phyloP scores from a whole-genome alignment of 2,113 vertebrate species.

The Falcunculus frontatus region DNA sequence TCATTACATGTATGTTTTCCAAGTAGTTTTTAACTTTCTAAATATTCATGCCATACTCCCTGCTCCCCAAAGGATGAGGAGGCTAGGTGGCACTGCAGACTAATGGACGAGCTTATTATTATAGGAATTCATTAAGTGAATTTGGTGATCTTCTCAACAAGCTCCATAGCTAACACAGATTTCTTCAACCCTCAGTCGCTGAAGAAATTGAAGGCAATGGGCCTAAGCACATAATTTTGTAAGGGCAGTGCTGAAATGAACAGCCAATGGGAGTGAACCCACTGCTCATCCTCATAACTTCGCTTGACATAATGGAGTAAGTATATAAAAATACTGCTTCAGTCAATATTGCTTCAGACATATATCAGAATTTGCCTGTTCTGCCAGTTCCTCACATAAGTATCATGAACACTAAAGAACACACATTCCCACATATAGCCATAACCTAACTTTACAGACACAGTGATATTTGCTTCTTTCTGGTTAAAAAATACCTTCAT shows the following conservation, averaged over 20 bases:
- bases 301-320: background rate
- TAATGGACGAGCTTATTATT: background rate
- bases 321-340: background rate
- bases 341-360: background rate
- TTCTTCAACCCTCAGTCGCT: background rate
- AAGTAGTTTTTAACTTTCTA: background rate
- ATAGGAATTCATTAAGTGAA: background rate
- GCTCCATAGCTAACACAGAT: background rate
- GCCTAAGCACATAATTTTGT: background rate
- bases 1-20: background rate
- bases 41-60: background rate
- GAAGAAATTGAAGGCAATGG: background rate
- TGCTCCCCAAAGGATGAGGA: background rate
- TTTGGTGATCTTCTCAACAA: background rate
- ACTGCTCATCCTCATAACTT: background rate
- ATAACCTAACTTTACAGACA: background rate
- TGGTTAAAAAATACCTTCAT: background rate
- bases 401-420: background rate
- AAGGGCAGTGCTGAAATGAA: background rate
- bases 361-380: background rate
- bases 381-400: background rate
- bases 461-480: background rate
- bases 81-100: slow-evolving; percentile 58
- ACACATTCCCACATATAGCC: background rate
- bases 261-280: background rate